Conservation (phyloP, 37 sponge, comb jelly and placozoan genomes). For the Beroe forskalii region DNA sequence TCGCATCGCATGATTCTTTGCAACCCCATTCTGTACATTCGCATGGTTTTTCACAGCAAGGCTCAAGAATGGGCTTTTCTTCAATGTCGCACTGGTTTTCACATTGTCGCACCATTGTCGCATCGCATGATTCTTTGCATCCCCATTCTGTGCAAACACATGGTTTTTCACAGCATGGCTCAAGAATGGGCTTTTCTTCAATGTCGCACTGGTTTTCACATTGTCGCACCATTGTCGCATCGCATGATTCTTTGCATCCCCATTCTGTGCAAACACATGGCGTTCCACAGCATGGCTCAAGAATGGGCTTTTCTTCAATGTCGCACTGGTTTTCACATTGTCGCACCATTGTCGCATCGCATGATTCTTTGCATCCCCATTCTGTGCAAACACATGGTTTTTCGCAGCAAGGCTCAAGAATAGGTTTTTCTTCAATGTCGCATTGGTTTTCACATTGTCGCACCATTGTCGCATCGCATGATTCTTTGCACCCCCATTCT, state of each 20-base stretch:
- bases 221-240: constrained; percentile 42
- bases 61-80: constrained; percentile 32
- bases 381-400: constrained; percentile 6
- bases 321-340: constrained; percentile 14
- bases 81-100: neutral
- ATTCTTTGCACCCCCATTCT: constrained; percentile 46
- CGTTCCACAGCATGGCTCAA: neutral
- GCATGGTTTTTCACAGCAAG: constrained; percentile 11
- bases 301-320: constrained; percentile 46
- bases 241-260: constrained; percentile 45
- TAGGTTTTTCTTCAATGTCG: constrained; percentile 55
- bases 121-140: constrained; percentile 18
- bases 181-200: constrained; percentile 31
- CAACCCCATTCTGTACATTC: constrained; percentile 33
- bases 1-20: constrained; percentile 51
- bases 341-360: constrained; percentile 56
- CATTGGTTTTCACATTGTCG: constrained; percentile 5
- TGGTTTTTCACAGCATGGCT: constrained; percentile 3
- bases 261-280: constrained; percentile 29
- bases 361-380: constrained; percentile 49
- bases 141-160: constrained; percentile 9
- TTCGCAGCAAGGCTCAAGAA: constrained; percentile 8
- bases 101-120: constrained; percentile 27
- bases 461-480: constrained; percentile 56
- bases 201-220: constrained; percentile 38